These are phyloP conservation scores for Anthophora plumipes DNA, from an alignment of 2,888 invertebrate species.

Conservation along the genomic window DNA sequence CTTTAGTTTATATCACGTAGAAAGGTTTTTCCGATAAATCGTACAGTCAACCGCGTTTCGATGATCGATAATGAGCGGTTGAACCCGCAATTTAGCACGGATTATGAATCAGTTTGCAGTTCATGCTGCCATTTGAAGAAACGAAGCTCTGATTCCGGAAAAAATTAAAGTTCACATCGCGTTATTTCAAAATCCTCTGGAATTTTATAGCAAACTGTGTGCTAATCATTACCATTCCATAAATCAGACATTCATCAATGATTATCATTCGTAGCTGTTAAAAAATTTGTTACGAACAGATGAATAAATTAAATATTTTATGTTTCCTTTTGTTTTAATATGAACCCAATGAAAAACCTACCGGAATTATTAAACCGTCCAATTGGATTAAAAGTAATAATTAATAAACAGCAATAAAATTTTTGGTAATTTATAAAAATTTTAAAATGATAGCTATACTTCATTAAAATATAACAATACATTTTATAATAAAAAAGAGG, in stretches of 20 bases:
- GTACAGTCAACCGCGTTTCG: slow-evolving; percentile 31
- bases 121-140: not conserved
- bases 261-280: not conserved
- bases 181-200: too few relatives aligned
- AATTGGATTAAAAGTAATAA: too few relatives aligned
- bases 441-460: too few relatives aligned
- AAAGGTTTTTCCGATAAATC: slow-evolving; percentile 61
- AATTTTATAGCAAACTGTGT: not conserved
- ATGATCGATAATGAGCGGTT: slow-evolving; percentile 45
- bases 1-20: slow-evolving; percentile 34
- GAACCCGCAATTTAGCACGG: slow-evolving; percentile 18
- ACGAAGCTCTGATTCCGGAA: not conserved
- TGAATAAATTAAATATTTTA: too few relatives aligned
- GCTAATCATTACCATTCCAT: not conserved
- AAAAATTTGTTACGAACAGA: not conserved
- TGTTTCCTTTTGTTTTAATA: too few relatives aligned
- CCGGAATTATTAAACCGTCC: too few relatives aligned
- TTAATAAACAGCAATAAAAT: too few relatives aligned
- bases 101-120: slow-evolving; percentile 20
- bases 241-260: not conserved
- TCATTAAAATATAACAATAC: too few relatives aligned
- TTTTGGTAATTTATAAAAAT: too few relatives aligned
- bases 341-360: too few relatives aligned
- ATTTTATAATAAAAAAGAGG: too few relatives aligned
- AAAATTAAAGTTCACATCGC: not conserved